Conservation (phyloP, 2,113 vertebrate genomes). For the Sturnus vulgaris region DNA sequence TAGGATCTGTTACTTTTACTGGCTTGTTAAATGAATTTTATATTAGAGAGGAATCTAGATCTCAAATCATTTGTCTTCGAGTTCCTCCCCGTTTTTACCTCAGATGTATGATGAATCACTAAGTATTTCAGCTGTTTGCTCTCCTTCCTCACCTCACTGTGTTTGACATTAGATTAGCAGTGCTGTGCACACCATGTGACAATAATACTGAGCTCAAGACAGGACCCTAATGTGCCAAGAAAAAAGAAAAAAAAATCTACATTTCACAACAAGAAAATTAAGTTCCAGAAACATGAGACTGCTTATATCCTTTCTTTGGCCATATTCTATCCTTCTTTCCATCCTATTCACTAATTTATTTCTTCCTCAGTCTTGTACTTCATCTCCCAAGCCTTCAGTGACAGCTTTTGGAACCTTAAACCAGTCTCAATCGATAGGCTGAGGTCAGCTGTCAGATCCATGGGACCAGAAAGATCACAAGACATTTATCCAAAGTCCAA, state of each 20-base stretch:
- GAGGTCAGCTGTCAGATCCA: neutral
- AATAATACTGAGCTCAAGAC: neutral
- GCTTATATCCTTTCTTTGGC: neutral
- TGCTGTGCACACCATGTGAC: neutral
- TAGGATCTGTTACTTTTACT: neutral
- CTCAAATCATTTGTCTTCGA: conserved; percentile 1
- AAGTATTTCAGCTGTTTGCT: neutral
- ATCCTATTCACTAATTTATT: neutral
- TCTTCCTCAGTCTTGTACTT: neutral
- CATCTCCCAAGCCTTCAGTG: neutral
- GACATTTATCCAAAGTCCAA: neutral
- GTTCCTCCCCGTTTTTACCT: neutral
- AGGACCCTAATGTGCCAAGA: neutral
- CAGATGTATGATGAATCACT: neutral
- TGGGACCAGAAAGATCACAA: neutral
- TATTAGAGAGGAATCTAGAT: neutral
- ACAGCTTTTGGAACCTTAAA: neutral
- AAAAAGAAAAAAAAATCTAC: neutral
- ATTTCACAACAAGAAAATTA: neutral
- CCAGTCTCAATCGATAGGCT: neutral
- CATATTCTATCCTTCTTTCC: neutral
- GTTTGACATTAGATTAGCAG: neutral
- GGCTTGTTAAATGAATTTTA: neutral
- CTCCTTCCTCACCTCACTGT: neutral
- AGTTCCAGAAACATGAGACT: neutral